phyloP scores from a whole-genome alignment of 2,888 invertebrate species.

The Apeira syringaria region DNA sequence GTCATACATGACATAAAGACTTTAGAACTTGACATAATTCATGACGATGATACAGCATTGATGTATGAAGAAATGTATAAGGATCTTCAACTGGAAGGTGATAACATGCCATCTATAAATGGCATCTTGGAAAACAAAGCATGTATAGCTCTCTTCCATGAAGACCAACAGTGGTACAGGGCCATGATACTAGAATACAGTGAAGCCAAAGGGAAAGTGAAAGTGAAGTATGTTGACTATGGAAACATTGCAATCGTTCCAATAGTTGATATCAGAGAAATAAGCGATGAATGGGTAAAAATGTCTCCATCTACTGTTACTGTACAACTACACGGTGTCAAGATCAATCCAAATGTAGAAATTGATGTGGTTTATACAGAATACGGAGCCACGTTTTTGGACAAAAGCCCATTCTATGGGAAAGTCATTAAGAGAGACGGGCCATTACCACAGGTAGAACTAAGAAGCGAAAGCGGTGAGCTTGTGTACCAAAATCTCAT shows the following conservation, averaged over 20 bases:
- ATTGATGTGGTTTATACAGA: conserved; percentile 49
- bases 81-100: conserved; percentile 73
- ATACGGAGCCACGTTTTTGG: conserved; percentile 51
- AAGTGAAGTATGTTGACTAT: conserved; percentile 89
- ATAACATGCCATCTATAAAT: conserved; percentile 63
- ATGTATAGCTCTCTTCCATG: conserved; percentile 85
- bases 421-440: conserved; percentile 48
- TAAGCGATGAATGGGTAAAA: conserved; percentile 70
- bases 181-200: conserved; percentile 84
- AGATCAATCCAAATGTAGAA: conserved; percentile 55
- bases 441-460: conserved; percentile 51
- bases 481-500: conserved; percentile 58
- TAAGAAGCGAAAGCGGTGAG: conserved; percentile 49
- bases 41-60: conserved; percentile 60
- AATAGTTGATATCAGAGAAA: conserved; percentile 69
- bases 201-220: conserved; percentile 64
- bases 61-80: conserved; percentile 73
- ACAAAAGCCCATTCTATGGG: conserved; percentile 58
- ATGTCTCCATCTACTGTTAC: conserved; percentile 80
- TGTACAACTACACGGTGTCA: conserved; percentile 67
- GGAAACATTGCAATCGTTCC: conserved; percentile 85
- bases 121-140: conserved; percentile 76
- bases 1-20: conserved; percentile 53
- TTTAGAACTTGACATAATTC: conserved; percentile 61
- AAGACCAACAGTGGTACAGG: conserved; percentile 89